Percentiles rank a stretch among this genome's conserved stretches.
These are phyloP conservation scores for Periophthalmus magnuspinnatus DNA, from an alignment of 2,797 vertebrate species.

Conservation along the genomic window DNA sequence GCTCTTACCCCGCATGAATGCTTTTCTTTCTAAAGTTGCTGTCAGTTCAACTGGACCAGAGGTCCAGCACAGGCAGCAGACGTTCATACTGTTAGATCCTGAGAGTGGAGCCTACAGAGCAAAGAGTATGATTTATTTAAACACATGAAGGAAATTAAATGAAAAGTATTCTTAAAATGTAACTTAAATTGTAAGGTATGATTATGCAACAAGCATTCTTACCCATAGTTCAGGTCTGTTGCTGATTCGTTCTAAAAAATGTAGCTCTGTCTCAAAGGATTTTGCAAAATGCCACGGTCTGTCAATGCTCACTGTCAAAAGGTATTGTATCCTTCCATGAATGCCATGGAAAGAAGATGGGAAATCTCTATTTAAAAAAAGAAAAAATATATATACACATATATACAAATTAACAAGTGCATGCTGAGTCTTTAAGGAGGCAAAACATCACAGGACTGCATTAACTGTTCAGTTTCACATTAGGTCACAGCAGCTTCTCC, in stretches of 20 bases:
- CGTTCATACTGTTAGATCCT: conserved; percentile 38
- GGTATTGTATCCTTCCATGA: conserved; percentile 38
- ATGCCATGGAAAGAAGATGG: conserved; percentile 45
- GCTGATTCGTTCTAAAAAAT: conserved; percentile 35
- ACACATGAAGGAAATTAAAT: too few relatives aligned
- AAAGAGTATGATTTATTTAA: not conserved
- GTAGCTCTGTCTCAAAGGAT: conserved; percentile 51
- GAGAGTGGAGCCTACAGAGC: conserved; percentile 50
- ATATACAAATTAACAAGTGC: not conserved
- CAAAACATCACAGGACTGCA: not conserved
- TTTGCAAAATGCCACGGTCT: conserved; percentile 62
- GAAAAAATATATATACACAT: not conserved
- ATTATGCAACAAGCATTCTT: conserved; percentile 13
- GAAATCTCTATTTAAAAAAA: conserved; percentile 53
- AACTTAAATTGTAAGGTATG: not conserved
- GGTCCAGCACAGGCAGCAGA: conserved; percentile 55
- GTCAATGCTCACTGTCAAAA: conserved; percentile 40
- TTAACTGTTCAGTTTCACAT: too few relatives aligned
- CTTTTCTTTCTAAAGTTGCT: conserved; percentile 44
- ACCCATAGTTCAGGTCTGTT: conserved; percentile 51
- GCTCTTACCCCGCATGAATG: conserved; percentile 49
- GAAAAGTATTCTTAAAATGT: too few relatives aligned
- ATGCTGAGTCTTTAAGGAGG: not conserved
- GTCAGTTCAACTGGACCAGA: conserved; percentile 43
- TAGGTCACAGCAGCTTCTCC: too few relatives aligned